Base-by-base conservation (phyloP, 2,797 vertebrate genomes). In the Sebastes hubbsi region DNA sequence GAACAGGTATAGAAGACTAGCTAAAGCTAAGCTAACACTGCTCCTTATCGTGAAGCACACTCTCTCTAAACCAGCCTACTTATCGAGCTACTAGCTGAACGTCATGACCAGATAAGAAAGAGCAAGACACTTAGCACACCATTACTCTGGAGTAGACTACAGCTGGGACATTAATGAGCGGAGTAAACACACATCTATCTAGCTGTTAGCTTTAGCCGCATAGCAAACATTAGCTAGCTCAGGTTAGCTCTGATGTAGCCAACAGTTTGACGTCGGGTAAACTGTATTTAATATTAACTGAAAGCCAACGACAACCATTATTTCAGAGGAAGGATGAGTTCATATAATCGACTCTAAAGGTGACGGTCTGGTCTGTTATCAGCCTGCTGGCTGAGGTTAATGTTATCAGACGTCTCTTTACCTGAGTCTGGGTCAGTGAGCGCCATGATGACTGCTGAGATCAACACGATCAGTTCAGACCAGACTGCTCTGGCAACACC, bases 371-470 rank as follows among this genome's bases (percentile, higher is more conserved):
- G 0, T 11, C 2, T 14, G 6, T 65, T 38, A 18, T 16, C 24
- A 32, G 12, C 29, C 54, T 7, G 29, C 8, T 61, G 2, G 8
- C 13, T 36, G 36, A 74, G 58, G 29, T 79, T 79, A 65, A 73
- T 55, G 29, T 79, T 79, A 65, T 18, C 30, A 78, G 75, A 89
- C 73, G 65, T 1, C 38, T 72, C 38, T 87, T 95, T 96, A 96
- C 96, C 96, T 95, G 94, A 69, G 54, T 87, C 81, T 75, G 78
- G 71, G 29, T 89, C 85, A 88, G 87, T 69, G 75, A 91, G 90
- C 96, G 96, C 96, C 96, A 96, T 96, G 95, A 96, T 95, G 95
- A 94, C 92, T 95, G 82, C 90, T 93, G 89, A 91, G 88, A 94
- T 78, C 78, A 94, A 94, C 96, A 96, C 94, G 93, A 95, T 81